A percentile compares a stretch with the other conserved stretches of the same genome.
Conservation (phyloP, 2,888 invertebrate genomes). For the Yponomeuta evonymella region DNA sequence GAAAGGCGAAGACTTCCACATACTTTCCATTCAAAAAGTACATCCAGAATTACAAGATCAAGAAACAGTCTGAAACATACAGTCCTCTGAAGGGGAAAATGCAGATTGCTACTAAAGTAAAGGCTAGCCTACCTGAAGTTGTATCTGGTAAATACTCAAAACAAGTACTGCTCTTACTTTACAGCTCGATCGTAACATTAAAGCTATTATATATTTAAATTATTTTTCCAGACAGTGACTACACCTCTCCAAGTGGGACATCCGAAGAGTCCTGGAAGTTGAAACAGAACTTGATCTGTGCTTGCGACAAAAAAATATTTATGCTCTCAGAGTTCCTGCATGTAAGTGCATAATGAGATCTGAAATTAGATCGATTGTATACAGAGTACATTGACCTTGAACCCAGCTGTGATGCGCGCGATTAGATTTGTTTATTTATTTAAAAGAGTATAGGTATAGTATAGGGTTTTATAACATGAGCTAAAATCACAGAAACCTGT, state of each 20-base stretch:
- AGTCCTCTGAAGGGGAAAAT: conserved; percentile 58
- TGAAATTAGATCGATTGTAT: too few species aligned
- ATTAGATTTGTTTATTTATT: too few species aligned
- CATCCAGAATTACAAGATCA: conserved; percentile 59
- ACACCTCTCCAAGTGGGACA: conserved; percentile 64
- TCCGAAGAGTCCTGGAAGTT: conserved; percentile 70
- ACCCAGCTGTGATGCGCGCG: too few species aligned
- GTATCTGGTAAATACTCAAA: conserved; percentile 45
- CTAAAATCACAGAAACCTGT: too few species aligned
- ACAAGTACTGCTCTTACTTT: not conserved
- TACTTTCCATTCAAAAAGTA: conserved; percentile 81
- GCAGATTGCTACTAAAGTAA: conserved; percentile 51
- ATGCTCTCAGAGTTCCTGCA: conserved; percentile 65
- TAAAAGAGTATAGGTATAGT: too few species aligned
- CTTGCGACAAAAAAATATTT: conserved; percentile 67
- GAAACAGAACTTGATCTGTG: conserved; percentile 67
- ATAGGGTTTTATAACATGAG: too few species aligned
- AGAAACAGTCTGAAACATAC: conserved; percentile 54
- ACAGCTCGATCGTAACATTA: not conserved
- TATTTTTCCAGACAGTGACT: conserved; percentile 53
- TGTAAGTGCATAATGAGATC: conserved; percentile 36
- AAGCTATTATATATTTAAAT: not conserved
- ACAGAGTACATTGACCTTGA: too few species aligned
- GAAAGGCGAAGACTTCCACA: conserved; percentile 63
- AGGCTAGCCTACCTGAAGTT: conserved; percentile 50